A percentile compares a stretch with the other conserved stretches of the same genome.
These are phyloP conservation scores for Equus quagga DNA, from an alignment of 2,113 vertebrate genomes.

Conservation along the genomic window DNA sequence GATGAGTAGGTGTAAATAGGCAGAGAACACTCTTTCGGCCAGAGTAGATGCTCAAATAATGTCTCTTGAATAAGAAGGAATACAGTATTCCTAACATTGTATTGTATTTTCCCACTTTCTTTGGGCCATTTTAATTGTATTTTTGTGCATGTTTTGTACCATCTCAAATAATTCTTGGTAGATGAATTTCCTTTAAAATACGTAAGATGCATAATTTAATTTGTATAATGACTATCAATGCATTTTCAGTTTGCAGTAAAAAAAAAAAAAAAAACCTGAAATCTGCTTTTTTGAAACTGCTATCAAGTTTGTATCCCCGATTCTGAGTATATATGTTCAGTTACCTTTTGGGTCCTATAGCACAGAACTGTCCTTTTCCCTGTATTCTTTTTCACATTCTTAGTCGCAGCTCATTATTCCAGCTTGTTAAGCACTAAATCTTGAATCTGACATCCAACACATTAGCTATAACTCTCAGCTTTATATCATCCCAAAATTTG, in stretches of 20 bases:
- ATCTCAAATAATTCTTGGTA: slow-evolving; percentile 27
- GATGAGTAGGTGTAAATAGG: background rate
- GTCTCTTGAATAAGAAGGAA: background rate
- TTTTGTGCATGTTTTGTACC: background rate
- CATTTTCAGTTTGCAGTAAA: background rate
- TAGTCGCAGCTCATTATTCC: slow-evolving; percentile 46
- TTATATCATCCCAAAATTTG: slow-evolving; percentile 71
- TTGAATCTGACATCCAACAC: slow-evolving; percentile 58
- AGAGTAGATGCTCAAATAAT: background rate
- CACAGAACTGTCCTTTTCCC: background rate
- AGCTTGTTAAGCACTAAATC: slow-evolving; percentile 67
- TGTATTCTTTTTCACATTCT: background rate
- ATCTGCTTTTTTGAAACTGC: background rate
- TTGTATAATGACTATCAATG: background rate
- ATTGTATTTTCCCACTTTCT: background rate
- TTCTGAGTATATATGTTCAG: background rate
- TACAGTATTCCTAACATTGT: background rate
- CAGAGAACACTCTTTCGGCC: background rate
- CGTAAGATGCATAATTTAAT: background rate
- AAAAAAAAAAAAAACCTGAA: background rate
- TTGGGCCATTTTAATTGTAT: background rate
- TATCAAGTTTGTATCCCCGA: background rate
- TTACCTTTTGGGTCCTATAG: background rate
- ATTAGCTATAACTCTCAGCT: slow-evolving; percentile 62
- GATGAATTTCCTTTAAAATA: background rate